These are phyloP conservation scores for Nymphalis urticae DNA, from an alignment of 2,888 invertebrate genomes.

Conservation along the genomic window DNA sequence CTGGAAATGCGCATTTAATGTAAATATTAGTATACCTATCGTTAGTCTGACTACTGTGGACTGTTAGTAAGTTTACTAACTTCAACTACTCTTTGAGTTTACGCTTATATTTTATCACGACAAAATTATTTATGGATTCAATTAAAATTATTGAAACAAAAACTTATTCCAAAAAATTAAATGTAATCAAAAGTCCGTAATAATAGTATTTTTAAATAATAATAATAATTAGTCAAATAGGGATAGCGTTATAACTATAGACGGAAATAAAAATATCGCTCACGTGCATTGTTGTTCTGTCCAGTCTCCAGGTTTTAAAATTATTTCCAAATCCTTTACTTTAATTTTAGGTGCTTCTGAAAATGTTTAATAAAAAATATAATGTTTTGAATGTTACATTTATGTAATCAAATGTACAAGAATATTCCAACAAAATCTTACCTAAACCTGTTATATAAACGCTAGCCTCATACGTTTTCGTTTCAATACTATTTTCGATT, in stretches of 20 bases:
- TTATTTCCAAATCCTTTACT: slow-evolving; percentile 43
- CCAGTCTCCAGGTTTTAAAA: slow-evolving; percentile 52
- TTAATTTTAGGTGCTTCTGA: slow-evolving; percentile 59
- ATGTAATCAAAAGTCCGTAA: neutral
- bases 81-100: too few relatives aligned
- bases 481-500: slow-evolving; percentile 50
- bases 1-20: slow-evolving; percentile 45
- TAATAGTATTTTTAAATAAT: neutral
- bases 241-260: too few relatives aligned
- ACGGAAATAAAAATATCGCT: slow-evolving; percentile 27
- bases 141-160: too few relatives aligned
- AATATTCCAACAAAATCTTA: slow-evolving; percentile 41
- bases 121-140: too few relatives aligned
- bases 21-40: too few relatives aligned
- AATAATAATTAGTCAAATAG: too few relatives aligned
- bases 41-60: too few relatives aligned
- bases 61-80: too few relatives aligned
- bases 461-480: slow-evolving; percentile 44
- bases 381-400: neutral
- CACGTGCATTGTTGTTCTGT: slow-evolving; percentile 60
- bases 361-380: slow-evolving; percentile 15
- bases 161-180: neutral
- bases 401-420: neutral
- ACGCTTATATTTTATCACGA: too few relatives aligned
- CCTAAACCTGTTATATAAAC: slow-evolving; percentile 64